Evolutionary conservation across 1,140 invertebrate genomes (phyloP).

Genomic region (Zophobas atratus): DNA sequence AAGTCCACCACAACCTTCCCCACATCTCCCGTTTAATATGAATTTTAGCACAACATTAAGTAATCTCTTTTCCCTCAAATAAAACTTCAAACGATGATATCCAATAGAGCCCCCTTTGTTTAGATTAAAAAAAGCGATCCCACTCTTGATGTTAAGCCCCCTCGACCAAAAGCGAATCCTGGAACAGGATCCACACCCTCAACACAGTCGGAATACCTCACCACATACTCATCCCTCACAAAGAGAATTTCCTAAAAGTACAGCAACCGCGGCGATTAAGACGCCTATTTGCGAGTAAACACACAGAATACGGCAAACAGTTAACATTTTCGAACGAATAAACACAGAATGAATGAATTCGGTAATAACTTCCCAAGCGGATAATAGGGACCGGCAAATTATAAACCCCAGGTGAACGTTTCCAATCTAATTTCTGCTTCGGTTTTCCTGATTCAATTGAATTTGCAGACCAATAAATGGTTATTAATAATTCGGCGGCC

Average conservation of each 20-base stretch:
- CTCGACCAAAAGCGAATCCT: not conserved
- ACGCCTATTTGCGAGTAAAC: not conserved
- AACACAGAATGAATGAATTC: constrained; percentile 1
- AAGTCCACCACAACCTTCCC: no score
- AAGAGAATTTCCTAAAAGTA: constrained; percentile 8
- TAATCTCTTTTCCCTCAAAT: no score
- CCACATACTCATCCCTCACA: not conserved
- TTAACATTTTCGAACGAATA: not conserved
- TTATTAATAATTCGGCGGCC: constrained; percentile 26
- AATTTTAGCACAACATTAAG: no score
- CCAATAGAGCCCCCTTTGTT: no score
- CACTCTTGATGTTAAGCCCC: no score
- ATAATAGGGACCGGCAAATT: constrained; percentile 21
- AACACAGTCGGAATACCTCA: not conserved
- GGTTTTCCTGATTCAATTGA: constrained; percentile 13
- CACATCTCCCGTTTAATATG: no score
- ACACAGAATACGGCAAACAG: not conserved
- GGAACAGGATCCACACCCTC: not conserved
- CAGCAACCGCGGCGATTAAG: not conserved
- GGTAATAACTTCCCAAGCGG: constrained; percentile 7
- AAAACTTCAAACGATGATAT: no score
- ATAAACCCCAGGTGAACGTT: constrained; percentile 24
- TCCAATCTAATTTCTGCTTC: constrained; percentile 26
- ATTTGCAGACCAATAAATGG: constrained; percentile 9
- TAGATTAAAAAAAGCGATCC: no score